Evolutionary conservation across 2,113 vertebrate species (phyloP).

Genomic region (Euleptes europaea): DNA sequence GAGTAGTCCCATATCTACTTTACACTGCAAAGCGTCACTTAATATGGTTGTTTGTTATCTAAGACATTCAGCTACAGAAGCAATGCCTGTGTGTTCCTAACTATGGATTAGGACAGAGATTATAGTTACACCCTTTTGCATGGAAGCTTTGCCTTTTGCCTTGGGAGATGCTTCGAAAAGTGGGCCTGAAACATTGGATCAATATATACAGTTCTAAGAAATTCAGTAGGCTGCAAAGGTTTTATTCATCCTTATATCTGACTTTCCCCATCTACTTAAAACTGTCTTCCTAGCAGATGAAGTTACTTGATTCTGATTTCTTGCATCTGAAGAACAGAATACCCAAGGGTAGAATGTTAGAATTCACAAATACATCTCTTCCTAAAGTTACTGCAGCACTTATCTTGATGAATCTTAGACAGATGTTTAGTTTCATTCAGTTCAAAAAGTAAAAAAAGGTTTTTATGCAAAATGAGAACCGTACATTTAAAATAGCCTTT

Average conservation of each 20-base stretch:
- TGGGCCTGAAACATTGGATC: not conserved
- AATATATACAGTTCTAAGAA: conserved; percentile 25
- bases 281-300: conserved; percentile 14
- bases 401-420: conserved; percentile 24
- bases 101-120: not conserved
- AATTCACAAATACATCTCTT: conserved; percentile 26
- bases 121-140: not conserved
- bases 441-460: not conserved
- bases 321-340: conserved; percentile 33
- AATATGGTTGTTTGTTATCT: not conserved
- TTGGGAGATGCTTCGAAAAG: conserved; percentile 7
- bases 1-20: not conserved
- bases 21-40: not conserved
- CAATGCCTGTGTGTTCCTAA: not conserved
- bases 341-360: conserved; percentile 36
- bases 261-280: not conserved
- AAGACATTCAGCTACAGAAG: not conserved
- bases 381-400: conserved; percentile 33
- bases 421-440: conserved; percentile 13
- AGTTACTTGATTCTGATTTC: conserved; percentile 29
- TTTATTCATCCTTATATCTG: not conserved
- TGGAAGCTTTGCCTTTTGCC: not conserved
- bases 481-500: not conserved
- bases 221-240: conserved; percentile 30
- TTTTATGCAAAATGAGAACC: not conserved